Evolutionary conservation across 2,888 invertebrate species (phyloP), one percentile per base, ranked within the genome.

Genomic region (Tenthredo scrophulariae): DNA sequence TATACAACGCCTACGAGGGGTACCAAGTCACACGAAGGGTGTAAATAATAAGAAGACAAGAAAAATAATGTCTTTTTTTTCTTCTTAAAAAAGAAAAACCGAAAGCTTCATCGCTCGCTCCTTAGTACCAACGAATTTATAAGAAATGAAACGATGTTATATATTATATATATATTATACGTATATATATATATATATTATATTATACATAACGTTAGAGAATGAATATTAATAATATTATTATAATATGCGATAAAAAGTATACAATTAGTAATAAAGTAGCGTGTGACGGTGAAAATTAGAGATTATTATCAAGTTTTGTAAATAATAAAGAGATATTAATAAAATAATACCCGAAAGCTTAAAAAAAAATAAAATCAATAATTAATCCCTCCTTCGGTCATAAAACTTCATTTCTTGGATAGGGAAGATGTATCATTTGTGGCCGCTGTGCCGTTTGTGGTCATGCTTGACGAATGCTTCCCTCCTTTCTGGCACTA

Each of bases 261-360:
- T 79, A 84, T 85, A 84, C 37, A 84, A 85, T 87, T 72, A 92
- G 91, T 89, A 88, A 13, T 29, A 77, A 40, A 91, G 90, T 92
- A 91, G 91, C 77, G 89, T 90, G 91, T 89, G 91, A 89, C 87
- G 89, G 89, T 89, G 90, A 90, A 88, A 89, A 91, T 91, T 92
- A 92, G 92, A 92, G 90, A 92, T 83, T 92, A 92, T 92, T 92
- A 92, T 92, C 91, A 91, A 92, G 90, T 92, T 93, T 93, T 93
- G 93, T 93, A 93, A 92, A 93, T 93, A 93, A 92, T 90, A 92
- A 90, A 93, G 92, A 92, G 91, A 93, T 92, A 92, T 92, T 92
- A 93, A 93, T 92, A 93, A 92, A 93, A 92, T 88, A 88, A 91
- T 92, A 93, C 91, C 77, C 54, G 54, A 77, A 77, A 62, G 58